Conservation (phyloP, 2,113 vertebrate genomes). For the Lipophrys pholis region DNA sequence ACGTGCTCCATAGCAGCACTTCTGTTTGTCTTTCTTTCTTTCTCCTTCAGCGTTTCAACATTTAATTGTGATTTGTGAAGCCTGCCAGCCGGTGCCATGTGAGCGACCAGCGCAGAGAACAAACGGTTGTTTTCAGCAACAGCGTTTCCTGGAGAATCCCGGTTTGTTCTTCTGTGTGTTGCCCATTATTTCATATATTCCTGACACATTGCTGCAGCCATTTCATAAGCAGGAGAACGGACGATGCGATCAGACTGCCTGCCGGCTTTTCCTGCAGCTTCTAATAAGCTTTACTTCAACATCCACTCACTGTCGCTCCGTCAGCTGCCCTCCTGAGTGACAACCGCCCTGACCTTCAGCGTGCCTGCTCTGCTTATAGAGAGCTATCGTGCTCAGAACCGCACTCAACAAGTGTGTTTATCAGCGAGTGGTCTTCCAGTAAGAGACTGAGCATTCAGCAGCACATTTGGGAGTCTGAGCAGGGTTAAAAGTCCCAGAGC, state of each 20-base stretch:
- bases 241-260: conserved; percentile 12
- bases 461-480: not conserved
- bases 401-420: not conserved
- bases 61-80: too few relatives aligned
- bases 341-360: not conserved
- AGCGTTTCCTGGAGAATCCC: not conserved
- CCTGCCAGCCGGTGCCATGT: too few relatives aligned
- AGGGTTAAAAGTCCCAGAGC: not conserved
- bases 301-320: not conserved
- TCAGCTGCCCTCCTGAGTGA: not conserved
- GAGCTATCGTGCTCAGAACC: too few relatives aligned
- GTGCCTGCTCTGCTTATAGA: not conserved
- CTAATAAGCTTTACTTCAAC: conserved; percentile 16
- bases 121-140: not conserved
- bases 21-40: too few relatives aligned
- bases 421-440: not conserved
- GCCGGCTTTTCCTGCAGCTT: conserved; percentile 3
- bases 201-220: conserved; percentile 9
- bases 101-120: not conserved
- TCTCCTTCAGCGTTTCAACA: too few relatives aligned
- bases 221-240: conserved; percentile 20
- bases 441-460: not conserved
- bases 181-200: conserved; percentile 5
- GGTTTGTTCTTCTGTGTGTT: not conserved
- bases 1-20: too few relatives aligned